phyloP scores from a whole-genome alignment of 2,113 vertebrate genomes.

The Xyrauchen texanus region DNA sequence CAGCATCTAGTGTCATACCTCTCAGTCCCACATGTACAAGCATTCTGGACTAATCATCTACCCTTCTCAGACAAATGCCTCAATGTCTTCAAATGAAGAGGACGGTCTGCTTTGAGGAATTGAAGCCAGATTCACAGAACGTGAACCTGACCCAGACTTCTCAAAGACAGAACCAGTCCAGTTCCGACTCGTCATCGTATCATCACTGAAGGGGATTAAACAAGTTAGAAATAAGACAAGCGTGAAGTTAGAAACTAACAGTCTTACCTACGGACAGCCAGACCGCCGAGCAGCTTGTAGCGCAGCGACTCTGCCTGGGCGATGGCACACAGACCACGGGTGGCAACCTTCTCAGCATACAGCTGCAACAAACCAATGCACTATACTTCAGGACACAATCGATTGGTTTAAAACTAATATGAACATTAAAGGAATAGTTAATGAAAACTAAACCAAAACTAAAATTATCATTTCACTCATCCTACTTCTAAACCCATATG shows the following conservation, averaged over 20 bases:
- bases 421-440: too few relatives aligned
- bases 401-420: too few relatives aligned
- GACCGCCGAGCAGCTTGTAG: conserved; percentile 96
- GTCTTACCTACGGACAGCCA: conserved; percentile 91
- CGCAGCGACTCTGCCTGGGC: conserved; percentile 97
- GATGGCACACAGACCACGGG: conserved; percentile 93
- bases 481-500: too few relatives aligned
- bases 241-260: too few relatives aligned
- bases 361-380: conserved; percentile 73
- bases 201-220: conserved; percentile 79
- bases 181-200: conserved; percentile 88
- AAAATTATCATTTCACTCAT: too few relatives aligned
- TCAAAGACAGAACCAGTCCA: conserved; percentile 52
- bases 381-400: not conserved
- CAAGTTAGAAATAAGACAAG: too few relatives aligned
- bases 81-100: conserved; percentile 76
- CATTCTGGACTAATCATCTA: too few relatives aligned
- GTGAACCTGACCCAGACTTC: conserved; percentile 58
- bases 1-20: too few relatives aligned
- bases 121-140: conserved; percentile 75
- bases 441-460: too few relatives aligned
- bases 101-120: conserved; percentile 62
- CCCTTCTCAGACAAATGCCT: conserved; percentile 96
- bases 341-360: conserved; percentile 97
- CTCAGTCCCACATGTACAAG: too few relatives aligned